Evolutionary conservation across 1,140 invertebrate genomes (phyloP).

Genomic region (Solenopsis invicta): DNA sequence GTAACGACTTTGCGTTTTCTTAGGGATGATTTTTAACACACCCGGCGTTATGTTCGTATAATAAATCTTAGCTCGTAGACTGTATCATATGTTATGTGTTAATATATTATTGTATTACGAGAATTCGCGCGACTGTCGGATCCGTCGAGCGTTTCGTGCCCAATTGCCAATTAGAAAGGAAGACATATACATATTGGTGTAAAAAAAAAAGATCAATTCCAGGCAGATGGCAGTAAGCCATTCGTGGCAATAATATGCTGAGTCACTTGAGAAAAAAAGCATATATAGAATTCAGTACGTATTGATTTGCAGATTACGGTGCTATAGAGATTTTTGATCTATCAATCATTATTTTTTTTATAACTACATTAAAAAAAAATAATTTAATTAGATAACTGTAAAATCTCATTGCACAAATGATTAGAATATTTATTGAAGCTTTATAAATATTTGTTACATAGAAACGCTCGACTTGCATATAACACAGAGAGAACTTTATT

Average conservation of each 20-base stretch:
- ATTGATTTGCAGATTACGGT: conserved; percentile 3
- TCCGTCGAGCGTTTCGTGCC: conserved; percentile 53
- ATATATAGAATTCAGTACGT: background rate
- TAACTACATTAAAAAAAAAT: background rate
- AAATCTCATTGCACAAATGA: background rate
- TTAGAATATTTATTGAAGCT: background rate
- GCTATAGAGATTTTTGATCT: background rate
- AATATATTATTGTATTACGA: conserved; percentile 51
- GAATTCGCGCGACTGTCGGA: background rate
- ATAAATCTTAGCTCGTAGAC: conserved; percentile 69
- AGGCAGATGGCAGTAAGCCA: conserved; percentile 9
- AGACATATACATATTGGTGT: background rate
- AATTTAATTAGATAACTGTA: background rate
- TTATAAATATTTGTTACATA: background rate
- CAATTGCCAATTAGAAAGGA: conserved; percentile 19
- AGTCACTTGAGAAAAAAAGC: conserved; percentile 23
- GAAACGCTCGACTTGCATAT: conserved; percentile 37
- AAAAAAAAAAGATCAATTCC: background rate
- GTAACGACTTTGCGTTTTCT: conserved; percentile 69
- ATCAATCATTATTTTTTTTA: background rate
- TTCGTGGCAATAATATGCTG: background rate
- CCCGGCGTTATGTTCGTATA: conserved; percentile 68
- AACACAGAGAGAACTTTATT: conserved; percentile 29
- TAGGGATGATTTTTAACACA: conserved; percentile 71
- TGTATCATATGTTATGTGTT: conserved; percentile 68